Base-by-base conservation (phyloP, 2,888 invertebrate species). In the Eristalis arbustorum region DNA sequence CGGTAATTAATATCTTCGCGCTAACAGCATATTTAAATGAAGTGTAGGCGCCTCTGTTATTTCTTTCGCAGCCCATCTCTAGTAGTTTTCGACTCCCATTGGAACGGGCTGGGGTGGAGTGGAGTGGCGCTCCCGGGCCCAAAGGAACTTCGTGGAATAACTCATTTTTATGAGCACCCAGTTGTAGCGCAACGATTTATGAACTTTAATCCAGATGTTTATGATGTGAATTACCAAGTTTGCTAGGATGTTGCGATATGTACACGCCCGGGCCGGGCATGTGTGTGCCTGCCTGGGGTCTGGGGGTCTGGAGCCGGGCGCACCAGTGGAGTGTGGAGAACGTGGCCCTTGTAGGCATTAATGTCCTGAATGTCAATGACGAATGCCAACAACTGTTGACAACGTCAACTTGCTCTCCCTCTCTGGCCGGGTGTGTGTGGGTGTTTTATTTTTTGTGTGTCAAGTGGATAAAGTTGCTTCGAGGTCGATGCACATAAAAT, bases 151-250 rank as follows among this genome's bases (percentile, higher is more conserved):
- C 31, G 25, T 18, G 37, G 69, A 28, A 84, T 79, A 79, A 69
- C 42, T 84, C 84, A 84, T 31, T 80, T 84, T 84, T 80, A 75
- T 75, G 69, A 42, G 40, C 22, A 61, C 66, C 64, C 61, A 31
- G 84, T 66, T 67, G 61, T 64, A 22, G 64, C 37, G 4, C n/a
- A 34, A 42, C 31, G 64, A 84, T 84, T 84, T 80, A 84, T 84
- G 62, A 61, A 80, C 84, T 71, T 63, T 71, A 71, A 71, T 84
- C 80, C 84, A 80, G 80, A 84, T 84, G 84, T 84, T 84, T 84
- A 84, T 79, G 74, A 75, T 49, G 49, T 71, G 74, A 79, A 66
- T 71, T 74, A 66, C 66, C 40, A 84, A 62, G 66, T 23, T 67
- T 34, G 34, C 67, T 64, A 14, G 40, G 59, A 40, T 57, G 69